Percentiles rank a stretch among this genome's conserved stretches.
Conservation (phyloP, 2,113 vertebrate genomes). For the Nothoprocta perdicaria region DNA sequence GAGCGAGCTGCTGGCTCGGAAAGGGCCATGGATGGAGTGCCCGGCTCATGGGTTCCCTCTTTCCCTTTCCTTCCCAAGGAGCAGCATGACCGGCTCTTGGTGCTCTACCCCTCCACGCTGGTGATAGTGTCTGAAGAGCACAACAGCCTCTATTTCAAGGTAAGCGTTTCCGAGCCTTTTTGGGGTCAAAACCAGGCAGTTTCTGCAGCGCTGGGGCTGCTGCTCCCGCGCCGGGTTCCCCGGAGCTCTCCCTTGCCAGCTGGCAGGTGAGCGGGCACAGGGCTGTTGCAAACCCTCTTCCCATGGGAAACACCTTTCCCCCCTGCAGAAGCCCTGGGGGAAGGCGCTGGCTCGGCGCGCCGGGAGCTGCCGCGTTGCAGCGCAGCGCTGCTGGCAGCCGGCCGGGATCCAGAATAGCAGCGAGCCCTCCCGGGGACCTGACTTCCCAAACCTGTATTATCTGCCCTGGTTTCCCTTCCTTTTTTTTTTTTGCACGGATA, state of each 20-base stretch:
- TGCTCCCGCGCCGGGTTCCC: not conserved
- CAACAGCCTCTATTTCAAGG: slow-evolving; percentile 89
- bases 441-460: not conserved
- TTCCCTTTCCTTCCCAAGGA: slow-evolving; percentile 76
- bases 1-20: not conserved
- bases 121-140: slow-evolving; percentile 91
- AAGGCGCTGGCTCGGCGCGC: not conserved
- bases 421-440: not conserved
- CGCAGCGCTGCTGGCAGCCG: not conserved
- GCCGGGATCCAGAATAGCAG: not conserved
- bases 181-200: not conserved
- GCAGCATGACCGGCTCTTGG: slow-evolving; percentile 87
- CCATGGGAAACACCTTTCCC: slow-evolving; percentile 28
- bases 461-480: not conserved
- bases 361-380: not conserved
- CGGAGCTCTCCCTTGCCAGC: not conserved
- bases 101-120: slow-evolving; percentile 89
- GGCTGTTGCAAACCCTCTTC: slow-evolving; percentile 5
- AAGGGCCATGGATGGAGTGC: not conserved
- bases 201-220: not conserved
- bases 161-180: slow-evolving; percentile 24
- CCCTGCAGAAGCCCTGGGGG: not conserved
- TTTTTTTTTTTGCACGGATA: not conserved
- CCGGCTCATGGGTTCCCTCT: not conserved
- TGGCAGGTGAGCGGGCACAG: not conserved